A percentile compares a stretch with the other conserved stretches of the same genome.
These are phyloP conservation scores for Colletes latitarsis DNA, from an alignment of 1,140 invertebrate species.

Conservation along the genomic window DNA sequence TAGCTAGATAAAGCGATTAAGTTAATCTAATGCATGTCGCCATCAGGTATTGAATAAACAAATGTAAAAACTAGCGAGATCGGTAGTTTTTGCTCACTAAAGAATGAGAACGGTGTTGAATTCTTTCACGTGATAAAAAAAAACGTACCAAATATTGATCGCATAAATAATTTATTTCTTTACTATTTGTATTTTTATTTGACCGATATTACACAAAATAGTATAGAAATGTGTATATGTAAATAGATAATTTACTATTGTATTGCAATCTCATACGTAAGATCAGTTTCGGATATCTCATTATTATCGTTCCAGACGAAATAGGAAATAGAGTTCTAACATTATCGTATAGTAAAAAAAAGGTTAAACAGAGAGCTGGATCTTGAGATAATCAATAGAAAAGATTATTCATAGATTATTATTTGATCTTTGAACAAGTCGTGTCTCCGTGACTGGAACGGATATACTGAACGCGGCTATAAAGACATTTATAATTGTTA, in stretches of 20 bases:
- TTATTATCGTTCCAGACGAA: neutral
- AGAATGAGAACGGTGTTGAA: neutral
- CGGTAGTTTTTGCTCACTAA: neutral
- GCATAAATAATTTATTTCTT: constrained; percentile 18
- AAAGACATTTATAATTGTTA: constrained; percentile 86
- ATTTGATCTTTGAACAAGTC: no score
- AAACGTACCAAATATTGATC: constrained; percentile 7
- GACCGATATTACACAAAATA: neutral
- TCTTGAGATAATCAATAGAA: neutral
- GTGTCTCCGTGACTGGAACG: constrained; percentile 9
- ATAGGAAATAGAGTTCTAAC: neutral
- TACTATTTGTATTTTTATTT: neutral
- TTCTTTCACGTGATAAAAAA: neutral
- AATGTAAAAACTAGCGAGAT: neutral
- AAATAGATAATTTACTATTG: no score
- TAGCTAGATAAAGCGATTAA: neutral
- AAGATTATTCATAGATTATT: neutral
- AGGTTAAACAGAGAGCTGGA: neutral
- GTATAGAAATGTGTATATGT: neutral
- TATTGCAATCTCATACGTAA: no score
- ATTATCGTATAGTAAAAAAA: neutral
- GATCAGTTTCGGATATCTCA: constrained; percentile 4
- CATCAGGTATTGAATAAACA: constrained; percentile 1
- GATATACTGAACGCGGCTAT: constrained; percentile 85
- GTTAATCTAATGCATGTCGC: neutral